These are phyloP conservation scores for Crocidura indochinensis DNA, from an alignment of 2,797 vertebrate genomes.

Conservation along the genomic window DNA sequence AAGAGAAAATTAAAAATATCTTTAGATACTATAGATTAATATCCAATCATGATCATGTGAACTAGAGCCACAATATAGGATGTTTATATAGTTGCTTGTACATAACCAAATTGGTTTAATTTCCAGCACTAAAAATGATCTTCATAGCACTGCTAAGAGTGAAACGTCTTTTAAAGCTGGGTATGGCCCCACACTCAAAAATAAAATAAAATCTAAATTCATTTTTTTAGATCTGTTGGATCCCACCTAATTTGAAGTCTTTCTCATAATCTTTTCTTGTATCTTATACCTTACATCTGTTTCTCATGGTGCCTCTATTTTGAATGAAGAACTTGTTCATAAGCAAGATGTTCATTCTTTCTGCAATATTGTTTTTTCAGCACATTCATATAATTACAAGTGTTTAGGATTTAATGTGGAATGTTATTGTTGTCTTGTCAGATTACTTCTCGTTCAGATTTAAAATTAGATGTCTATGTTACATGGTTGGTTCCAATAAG, in stretches of 20 bases:
- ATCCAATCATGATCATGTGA: neutral
- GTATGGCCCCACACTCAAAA: no score
- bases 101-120: no score
- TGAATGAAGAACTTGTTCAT: neutral
- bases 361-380: neutral
- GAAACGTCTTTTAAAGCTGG: no score
- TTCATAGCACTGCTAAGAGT: no score
- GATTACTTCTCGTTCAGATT: neutral
- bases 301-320: neutral
- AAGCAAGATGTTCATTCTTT: neutral
- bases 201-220: neutral
- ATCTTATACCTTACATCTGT: neutral
- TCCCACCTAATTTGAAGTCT: neutral
- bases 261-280: neutral
- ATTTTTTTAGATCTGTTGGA: neutral
- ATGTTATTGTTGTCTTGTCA: neutral
- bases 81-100: no score
- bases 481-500: neutral
- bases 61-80: no score
- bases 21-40: neutral
- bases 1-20: neutral
- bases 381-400: neutral
- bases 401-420: neutral
- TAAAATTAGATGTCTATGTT: neutral
- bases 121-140: no score